Conservation (phyloP, 1,140 invertebrate genomes). For the Hyposmocoma kahamanoa region DNA sequence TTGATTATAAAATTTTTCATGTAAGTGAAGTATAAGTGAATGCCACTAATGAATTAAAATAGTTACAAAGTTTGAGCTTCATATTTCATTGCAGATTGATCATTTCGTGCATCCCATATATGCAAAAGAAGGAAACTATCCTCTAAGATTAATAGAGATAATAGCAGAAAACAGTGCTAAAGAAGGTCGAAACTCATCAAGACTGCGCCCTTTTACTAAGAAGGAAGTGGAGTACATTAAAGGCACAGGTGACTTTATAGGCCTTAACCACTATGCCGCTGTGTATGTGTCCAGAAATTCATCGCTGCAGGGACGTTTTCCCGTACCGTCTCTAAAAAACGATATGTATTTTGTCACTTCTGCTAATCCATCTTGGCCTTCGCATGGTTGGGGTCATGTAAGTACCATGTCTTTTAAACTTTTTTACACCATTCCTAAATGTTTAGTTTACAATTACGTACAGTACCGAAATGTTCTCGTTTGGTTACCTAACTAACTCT, state of each 20-base stretch:
- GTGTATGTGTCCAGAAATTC: slow-evolving; percentile 43
- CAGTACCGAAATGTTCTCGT: too few relatives aligned
- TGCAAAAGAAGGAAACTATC: slow-evolving; percentile 72
- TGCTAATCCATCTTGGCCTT: slow-evolving; percentile 11
- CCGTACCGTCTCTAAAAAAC: slow-evolving; percentile 48
- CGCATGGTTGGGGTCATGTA: too few relatives aligned
- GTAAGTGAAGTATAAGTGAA: not conserved
- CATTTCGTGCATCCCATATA: slow-evolving; percentile 74
- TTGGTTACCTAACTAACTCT: too few relatives aligned
- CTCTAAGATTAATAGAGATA: slow-evolving; percentile 63
- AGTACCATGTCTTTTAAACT: too few relatives aligned
- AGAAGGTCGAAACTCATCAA: slow-evolving; percentile 52
- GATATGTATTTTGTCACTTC: slow-evolving; percentile 50
- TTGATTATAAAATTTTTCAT: slow-evolving; percentile 40
- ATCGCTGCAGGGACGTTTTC: slow-evolving; percentile 34
- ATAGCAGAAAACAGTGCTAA: slow-evolving; percentile 62
- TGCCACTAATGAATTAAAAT: too few relatives aligned
- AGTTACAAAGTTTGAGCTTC: not conserved
- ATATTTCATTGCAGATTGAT: slow-evolving; percentile 49
- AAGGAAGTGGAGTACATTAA: slow-evolving; percentile 48
- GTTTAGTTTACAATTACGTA: too few relatives aligned
- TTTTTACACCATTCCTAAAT: too few relatives aligned
- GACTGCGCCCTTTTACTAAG: slow-evolving; percentile 50
- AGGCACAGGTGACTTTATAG: slow-evolving; percentile 63
- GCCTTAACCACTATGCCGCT: slow-evolving; percentile 68